Evolutionary conservation across 2,113 vertebrate genomes (phyloP).

Genomic region (Urocolius indicus): DNA sequence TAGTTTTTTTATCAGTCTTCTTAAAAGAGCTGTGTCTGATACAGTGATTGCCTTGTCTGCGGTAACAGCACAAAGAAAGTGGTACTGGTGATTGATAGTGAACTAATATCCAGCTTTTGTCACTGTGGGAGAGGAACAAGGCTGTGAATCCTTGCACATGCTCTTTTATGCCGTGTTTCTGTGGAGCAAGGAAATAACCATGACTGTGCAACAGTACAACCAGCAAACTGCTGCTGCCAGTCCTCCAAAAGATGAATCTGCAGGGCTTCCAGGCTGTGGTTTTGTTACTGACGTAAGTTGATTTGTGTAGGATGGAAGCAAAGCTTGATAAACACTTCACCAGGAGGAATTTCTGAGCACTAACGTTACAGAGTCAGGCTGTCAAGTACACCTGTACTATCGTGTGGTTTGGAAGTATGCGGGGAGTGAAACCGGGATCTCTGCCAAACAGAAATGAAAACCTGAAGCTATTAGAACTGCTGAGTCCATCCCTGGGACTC

Average conservation of each 20-base stretch:
- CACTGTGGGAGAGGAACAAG: not conserved
- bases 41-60: not conserved
- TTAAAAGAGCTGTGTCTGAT: not conserved
- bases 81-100: slow-evolving; percentile 1
- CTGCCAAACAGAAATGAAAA: not conserved
- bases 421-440: not conserved
- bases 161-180: not conserved
- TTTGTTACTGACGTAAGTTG: not conserved
- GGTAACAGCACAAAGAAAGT: not conserved
- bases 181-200: not conserved
- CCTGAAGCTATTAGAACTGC: not conserved
- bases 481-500: not conserved
- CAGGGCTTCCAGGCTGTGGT: not conserved
- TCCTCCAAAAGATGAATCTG: not conserved
- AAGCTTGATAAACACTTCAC: not conserved
- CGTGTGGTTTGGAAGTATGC: not conserved
- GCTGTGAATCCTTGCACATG: not conserved
- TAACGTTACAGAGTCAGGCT: not conserved
- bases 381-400: not conserved
- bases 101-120: not conserved
- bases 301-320: not conserved
- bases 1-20: not conserved
- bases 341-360: not conserved
- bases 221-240: not conserved
- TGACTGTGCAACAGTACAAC: not conserved